Base-by-base conservation (phyloP, 1,140 invertebrate species). In the Anadara kagoshimensis region DNA sequence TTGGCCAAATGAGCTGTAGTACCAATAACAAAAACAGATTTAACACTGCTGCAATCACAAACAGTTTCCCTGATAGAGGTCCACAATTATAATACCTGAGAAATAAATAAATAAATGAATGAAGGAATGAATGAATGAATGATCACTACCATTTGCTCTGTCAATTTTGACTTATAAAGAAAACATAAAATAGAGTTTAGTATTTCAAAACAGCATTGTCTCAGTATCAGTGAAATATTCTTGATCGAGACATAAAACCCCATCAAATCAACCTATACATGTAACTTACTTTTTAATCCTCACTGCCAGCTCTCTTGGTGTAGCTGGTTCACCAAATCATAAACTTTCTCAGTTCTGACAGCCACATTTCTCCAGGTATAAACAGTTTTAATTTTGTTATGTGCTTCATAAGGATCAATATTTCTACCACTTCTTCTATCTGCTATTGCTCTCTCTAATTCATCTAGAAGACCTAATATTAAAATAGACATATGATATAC, bases 331-430 rank as follows among this genome's bases (percentile, higher is more conserved):
- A 97, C 93, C 71, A 90, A 91, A 79, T 94, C 89, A 76, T 99
- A 99, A 1, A 99, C 96, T 65, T 92, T 91, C 87, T 98, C 95
- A 10, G 97, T 99, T 84, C 97, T 91, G 81, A 89, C 89, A 0
- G 96, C 94, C n/a, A 99, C 93, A 89, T 98, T 93, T 78, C 94
- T 92, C 98, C 98, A 99, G 85, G 95, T 97, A 89, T 99, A 99
- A 86, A 96, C 94, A 16, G 92, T 91, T 72, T 92, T 91, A 20
- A 99, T 93, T 76, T 92, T 92, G 72, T 91, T 91, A 88, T 99
- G 97, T 72, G 93, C 94, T 81, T 93, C 90, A 83, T 91, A 92
- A 0, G 97, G 83, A 5, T 76, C 44, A 8, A 84, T 59, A 53
- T 74, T 69, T 29, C 83, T 80, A 44, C 82, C 83, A 64, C 73